These are phyloP conservation scores for Onthophagus sagittarius DNA, from an alignment of 2,888 invertebrate species.

Conservation along the genomic window DNA sequence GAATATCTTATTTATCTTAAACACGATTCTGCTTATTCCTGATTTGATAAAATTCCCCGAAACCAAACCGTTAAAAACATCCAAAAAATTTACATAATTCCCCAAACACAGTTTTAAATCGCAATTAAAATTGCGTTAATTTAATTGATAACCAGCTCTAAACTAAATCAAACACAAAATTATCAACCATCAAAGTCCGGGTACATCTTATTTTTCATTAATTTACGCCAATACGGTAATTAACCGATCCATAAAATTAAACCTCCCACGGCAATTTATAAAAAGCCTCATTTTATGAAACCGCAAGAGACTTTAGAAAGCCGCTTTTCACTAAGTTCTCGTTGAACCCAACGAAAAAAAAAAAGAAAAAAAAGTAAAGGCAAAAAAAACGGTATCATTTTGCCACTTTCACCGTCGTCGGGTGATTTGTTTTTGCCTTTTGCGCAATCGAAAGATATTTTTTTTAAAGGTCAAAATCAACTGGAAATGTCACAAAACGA, in stretches of 20 bases:
- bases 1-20: too few species aligned
- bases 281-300: not conserved
- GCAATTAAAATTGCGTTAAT: too few species aligned
- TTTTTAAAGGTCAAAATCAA: not conserved
- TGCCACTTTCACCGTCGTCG: not conserved
- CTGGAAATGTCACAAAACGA: not conserved
- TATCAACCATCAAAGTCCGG: not conserved
- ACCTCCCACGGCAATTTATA: not conserved
- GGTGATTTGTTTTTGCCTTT: not conserved
- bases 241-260: not conserved
- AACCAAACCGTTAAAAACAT: too few species aligned
- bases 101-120: too few species aligned
- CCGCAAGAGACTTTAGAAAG: not conserved
- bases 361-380: too few species aligned
- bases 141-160: not conserved
- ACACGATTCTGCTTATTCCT: too few species aligned
- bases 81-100: too few species aligned
- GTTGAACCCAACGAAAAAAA: not conserved
- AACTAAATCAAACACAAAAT: not conserved
- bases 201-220: not conserved
- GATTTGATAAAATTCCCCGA: too few species aligned
- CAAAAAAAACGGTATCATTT: not conserved
- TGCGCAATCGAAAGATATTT: not conserved
- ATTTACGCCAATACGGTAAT: not conserved
- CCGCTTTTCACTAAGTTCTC: not conserved